phyloP scores from a whole-genome alignment of 1,140 invertebrate genomes.

The Trichonephila inaurata region DNA sequence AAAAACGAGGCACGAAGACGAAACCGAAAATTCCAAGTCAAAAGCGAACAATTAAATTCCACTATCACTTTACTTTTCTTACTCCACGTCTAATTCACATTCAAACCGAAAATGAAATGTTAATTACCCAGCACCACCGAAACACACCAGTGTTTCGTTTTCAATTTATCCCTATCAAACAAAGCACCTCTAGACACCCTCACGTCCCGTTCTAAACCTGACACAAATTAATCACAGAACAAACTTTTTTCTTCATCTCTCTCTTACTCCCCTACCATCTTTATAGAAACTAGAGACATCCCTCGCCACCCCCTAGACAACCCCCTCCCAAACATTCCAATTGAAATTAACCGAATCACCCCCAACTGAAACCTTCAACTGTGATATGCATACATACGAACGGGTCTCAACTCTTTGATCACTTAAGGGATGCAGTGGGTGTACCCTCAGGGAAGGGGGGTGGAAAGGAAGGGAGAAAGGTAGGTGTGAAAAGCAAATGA shows the following conservation, averaged over 20 bases:
- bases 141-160: conserved; percentile 22
- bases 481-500: conserved; percentile 73
- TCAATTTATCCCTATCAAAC: conserved; percentile 31
- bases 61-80: conserved; percentile 28
- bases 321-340: conserved; percentile 48
- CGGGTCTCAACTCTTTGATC: conserved; percentile 69
- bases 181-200: conserved; percentile 8
- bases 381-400: conserved; percentile 62
- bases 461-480: not conserved
- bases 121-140: not conserved
- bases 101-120: conserved; percentile 29
- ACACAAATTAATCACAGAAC: conserved; percentile 31
- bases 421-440: conserved; percentile 45
- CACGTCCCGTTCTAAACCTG: not conserved
- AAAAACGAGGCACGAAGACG: no score
- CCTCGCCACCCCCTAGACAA: not conserved
- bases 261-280: not conserved
- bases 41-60: conserved; percentile 33
- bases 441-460: conserved; percentile 24
- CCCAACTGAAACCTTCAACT: not conserved
- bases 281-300: not conserved
- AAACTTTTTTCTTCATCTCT: conserved; percentile 6
- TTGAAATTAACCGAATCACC: conserved; percentile 61
- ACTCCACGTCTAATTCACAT: conserved; percentile 7
- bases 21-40: not conserved